Evolutionary conservation across 2,797 vertebrate genomes (phyloP), one percentile per base, ranked within the genome.

Genomic region (Margarornis squamiger): DNA sequence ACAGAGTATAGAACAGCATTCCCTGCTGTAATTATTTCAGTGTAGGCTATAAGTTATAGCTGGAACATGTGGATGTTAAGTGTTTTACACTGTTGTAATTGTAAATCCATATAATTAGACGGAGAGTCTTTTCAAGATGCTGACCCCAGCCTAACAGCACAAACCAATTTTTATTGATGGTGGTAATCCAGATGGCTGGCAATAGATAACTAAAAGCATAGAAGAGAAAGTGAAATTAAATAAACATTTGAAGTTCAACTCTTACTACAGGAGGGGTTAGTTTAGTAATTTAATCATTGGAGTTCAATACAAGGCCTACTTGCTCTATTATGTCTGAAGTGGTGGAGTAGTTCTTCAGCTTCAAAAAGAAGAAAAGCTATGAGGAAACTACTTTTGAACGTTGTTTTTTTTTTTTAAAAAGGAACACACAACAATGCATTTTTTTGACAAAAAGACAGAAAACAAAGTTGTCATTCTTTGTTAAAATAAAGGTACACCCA

Each of bases 41-140:
- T 3, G 1, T 32, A 45, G 76, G 55, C 63, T 79, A 1, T 4
- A 52, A 84, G 63, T 54, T 76, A 34, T 0, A 59, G 38, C 76
- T 58, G 7, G 16, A 71, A 30, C 51, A 12, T 6, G 30, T 12
- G 46, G 30, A 7, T 80, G 78, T 82, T 46, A 74, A 76, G 67
- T 79, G 88, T 32, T 93, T 85, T 61, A 62, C 72, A n/a, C 58
- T 49, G 62, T 72, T 88, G 51, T 55, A 87, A 86, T 77, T 87
- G 62, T 93, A 67, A 86, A 90, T 92, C 85, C 54, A n/a, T 77
- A 12, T 55, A 48, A 86, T 88, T 61, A 92, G 89, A 63, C n/a
- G 18, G 29, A 16, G 87, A 81, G 48, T 13, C 58, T 88, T 77
- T 54, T 66, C 65, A 70, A 70, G 78, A 79, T 57, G 80, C 71